Evolutionary conservation across 1,140 invertebrate species (phyloP), one percentile per base, ranked within the genome.

Genomic region (Aleiodes sp.): DNA sequence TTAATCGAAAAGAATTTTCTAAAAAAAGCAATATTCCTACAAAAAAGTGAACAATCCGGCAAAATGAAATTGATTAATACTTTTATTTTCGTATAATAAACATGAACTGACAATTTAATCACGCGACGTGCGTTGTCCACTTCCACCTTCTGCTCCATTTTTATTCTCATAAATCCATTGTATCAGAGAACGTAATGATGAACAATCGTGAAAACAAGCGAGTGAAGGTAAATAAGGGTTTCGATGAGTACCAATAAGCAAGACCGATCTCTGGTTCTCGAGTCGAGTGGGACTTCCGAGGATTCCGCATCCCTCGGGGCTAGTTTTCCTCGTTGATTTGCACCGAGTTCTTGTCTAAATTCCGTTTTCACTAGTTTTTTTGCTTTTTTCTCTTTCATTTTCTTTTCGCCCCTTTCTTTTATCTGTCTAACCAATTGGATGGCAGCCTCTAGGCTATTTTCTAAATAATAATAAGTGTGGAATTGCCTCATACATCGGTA

Each of bases 261-360:
- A 31, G 28, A 59, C 2, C 28, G 28, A 59, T 59, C 56, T 28
- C n/a, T n/a, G n/a, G 28, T 59, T 24, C 28, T 59, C 10, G 56
- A 26, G 28, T 59, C 1, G 56, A 28, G 2, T 28, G 14, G 28
- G 56, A 59, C 29, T 10, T 59, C 10, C 0, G 56, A 31, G 56
- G 12, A 59, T 14, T 59, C 56, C 56, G 56, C 56, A 59, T 59
- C 56, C 56, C 56, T 59, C 28, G 56, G 28, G 56, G 56, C 56
- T 29, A 29, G 2, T 59, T 16, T 59, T 31, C 28, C 56, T 29
- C 56, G 24, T 59, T 59, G 56, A 59, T 59, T 59, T 59, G 56
- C 56, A 52, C 28, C 28, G 56, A 26, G 26, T 28, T 59, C 28
- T 59, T 28, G 28, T n/a, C 56, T 59, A 24, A 59, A 59, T 59